Base-by-base conservation (phyloP, 2,888 invertebrate genomes). In the Epistrophe grossulariae region DNA sequence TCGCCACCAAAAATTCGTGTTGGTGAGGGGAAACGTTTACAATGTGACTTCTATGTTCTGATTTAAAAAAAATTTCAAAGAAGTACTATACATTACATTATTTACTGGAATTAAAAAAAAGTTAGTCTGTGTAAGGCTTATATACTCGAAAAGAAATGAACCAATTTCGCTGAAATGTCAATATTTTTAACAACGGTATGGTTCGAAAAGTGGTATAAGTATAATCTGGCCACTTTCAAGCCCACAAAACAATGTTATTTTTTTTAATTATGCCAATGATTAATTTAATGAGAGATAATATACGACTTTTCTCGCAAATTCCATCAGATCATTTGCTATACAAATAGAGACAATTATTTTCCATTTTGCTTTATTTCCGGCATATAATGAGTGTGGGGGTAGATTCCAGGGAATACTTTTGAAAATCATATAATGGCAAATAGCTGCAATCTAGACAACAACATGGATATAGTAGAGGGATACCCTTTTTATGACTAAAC, bases 291-390 rank as follows among this genome's bases (percentile, higher is more conserved):
- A 55, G 31, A n/a, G 28, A 31, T 55, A 31, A n/a, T 8, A 31
- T 4, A 31, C 4, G 8, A 4, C 6, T 17, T 35, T 57, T 40
- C 13, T 9, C 9, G 0, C 43, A n/a, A 64, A 45, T 43, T 9
- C 2, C 9, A 10, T 28, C 7, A n/a, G n/a, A n/a, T 48, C 45
- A 9, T 4, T 48, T 17, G 17, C n/a, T 4, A 5, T n/a, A 38
- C 71, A 84, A 66, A 84, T 43, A 48, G 38, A 35, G 31, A 62
- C 31, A 60, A 52, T 55, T 40, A 59, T 43, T 45, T 72, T 19
- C 17, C 55, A 57, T 78, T 40, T 57, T 35, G 59, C 62, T 28
- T 78, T 72, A 84, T 80, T 78, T 52, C 38, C 57, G n/a, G 17
- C 38, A 24, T 24, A 24, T 24, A 19, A 10, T 52, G 24, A 7